A percentile compares a stretch with the other conserved stretches of the same genome.
Conservation (phyloP, 2,113 vertebrate species). For the Strix aluco region DNA sequence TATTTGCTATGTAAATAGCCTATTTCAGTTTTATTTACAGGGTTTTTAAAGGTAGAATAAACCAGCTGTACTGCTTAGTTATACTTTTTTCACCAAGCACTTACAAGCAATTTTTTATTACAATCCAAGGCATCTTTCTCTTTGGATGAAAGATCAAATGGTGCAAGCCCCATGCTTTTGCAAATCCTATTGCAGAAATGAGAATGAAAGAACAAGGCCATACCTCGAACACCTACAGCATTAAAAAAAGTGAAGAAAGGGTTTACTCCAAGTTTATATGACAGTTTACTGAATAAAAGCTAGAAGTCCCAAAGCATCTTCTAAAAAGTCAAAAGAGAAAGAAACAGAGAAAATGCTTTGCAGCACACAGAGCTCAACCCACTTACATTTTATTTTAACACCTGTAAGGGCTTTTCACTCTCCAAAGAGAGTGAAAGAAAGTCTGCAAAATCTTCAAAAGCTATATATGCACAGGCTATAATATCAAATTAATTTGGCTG, state of each 20-base stretch:
- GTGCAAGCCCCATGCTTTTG: conserved; percentile 89
- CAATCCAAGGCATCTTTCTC: conserved; percentile 84
- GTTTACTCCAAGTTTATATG: neutral
- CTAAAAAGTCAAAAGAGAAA: neutral
- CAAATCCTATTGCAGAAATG: conserved; percentile 97
- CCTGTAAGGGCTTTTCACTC: neutral
- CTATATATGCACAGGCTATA: neutral
- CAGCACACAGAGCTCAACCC: neutral
- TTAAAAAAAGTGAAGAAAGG: neutral
- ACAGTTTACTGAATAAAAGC: neutral
- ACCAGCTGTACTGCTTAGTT: neutral
- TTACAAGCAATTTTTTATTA: conserved; percentile 90
- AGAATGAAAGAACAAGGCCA: conserved; percentile 97
- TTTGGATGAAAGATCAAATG: conserved; percentile 87
- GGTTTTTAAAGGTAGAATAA: neutral
- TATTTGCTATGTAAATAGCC: neutral
- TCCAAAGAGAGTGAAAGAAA: neutral
- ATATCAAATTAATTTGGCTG: neutral
- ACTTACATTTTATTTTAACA: neutral
- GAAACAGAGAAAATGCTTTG: neutral
- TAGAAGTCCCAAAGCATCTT: neutral
- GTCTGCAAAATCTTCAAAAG: neutral
- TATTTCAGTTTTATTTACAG: neutral
- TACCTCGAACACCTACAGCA: conserved; percentile 89
- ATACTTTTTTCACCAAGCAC: conserved; percentile 7